Evolutionary conservation across 1,140 invertebrate genomes (phyloP).

Genomic region (Drosophila albomicans): DNA sequence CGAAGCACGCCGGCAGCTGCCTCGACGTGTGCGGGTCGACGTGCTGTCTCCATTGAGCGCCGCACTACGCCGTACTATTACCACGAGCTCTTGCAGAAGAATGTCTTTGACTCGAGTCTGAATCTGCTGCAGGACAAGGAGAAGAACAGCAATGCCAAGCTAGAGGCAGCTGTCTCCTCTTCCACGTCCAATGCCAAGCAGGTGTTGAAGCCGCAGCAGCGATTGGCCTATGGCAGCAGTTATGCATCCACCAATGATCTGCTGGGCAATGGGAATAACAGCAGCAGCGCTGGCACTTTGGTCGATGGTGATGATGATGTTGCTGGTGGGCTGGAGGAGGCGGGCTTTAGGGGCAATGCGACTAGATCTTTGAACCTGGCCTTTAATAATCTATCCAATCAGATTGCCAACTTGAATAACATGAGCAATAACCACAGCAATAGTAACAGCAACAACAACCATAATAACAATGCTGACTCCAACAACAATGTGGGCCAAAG

Average conservation of each 20-base stretch:
- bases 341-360: slow-evolving; percentile 35
- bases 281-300: slow-evolving; percentile 72
- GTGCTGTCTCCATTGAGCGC: slow-evolving; percentile 63
- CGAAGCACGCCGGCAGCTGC: slow-evolving; percentile 29
- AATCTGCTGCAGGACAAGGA: slow-evolving; percentile 73
- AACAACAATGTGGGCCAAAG: slow-evolving; percentile 77
- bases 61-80: slow-evolving; percentile 84
- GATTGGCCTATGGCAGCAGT: slow-evolving; percentile 45
- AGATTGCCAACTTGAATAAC: slow-evolving; percentile 72
- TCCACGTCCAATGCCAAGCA: slow-evolving; percentile 16
- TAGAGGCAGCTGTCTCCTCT: slow-evolving; percentile 35
- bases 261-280: slow-evolving; percentile 57
- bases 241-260: slow-evolving; percentile 62
- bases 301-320: slow-evolving; percentile 67
- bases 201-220: slow-evolving; percentile 59
- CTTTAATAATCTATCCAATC: slow-evolving; percentile 72
- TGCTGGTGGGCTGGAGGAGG: slow-evolving; percentile 23
- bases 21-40: slow-evolving; percentile 56
- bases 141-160: slow-evolving; percentile 69
- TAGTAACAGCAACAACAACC: slow-evolving; percentile 37
- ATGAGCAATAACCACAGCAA: slow-evolving; percentile 48
- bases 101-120: slow-evolving; percentile 80
- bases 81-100: slow-evolving; percentile 78
- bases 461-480: slow-evolving; percentile 63
- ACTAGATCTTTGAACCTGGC: slow-evolving; percentile 70